phyloP scores from a whole-genome alignment of 2,888 invertebrate species.

The Cataglyphis livida region DNA sequence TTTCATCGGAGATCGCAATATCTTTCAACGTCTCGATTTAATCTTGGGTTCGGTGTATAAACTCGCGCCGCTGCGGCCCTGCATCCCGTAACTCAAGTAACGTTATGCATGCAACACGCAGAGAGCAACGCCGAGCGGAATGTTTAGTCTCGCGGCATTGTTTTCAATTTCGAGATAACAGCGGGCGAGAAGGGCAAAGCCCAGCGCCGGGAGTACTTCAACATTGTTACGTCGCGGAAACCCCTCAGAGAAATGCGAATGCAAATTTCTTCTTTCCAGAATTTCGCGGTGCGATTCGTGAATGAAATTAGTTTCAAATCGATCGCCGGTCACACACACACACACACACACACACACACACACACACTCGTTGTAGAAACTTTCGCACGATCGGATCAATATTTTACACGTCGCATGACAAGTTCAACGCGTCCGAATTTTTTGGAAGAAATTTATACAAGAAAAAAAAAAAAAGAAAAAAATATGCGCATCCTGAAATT shows the following conservation, averaged over 20 bases:
- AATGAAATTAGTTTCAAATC: background rate
- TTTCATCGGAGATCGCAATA: background rate
- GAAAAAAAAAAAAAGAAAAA: background rate
- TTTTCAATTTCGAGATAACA: slow-evolving; percentile 55
- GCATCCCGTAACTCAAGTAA: slow-evolving; percentile 44
- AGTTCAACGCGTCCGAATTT: background rate
- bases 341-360: no score
- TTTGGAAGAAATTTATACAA: background rate
- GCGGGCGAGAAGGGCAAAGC: slow-evolving; percentile 42
- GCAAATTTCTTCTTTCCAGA: slow-evolving; percentile 15
- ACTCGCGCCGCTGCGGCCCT: slow-evolving; percentile 42
- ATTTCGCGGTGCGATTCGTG: background rate
- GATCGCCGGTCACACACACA: no score
- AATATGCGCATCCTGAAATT: background rate
- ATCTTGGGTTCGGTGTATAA: slow-evolving; percentile 16
- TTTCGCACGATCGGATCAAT: slow-evolving; percentile 7
- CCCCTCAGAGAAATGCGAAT: background rate
- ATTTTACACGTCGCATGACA: background rate
- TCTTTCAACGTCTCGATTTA: slow-evolving; percentile 34
- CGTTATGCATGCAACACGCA: slow-evolving; percentile 49
- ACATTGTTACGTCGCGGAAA: slow-evolving; percentile 21
- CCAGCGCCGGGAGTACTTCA: slow-evolving; percentile 14
- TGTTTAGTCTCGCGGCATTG: slow-evolving; percentile 55
- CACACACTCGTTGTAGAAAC: background rate
- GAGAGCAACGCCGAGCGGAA: slow-evolving; percentile 41